A percentile compares a stretch with the other conserved stretches of the same genome.
Conservation (phyloP, 1,140 invertebrate genomes). For the Plectrocnemia conspersa region DNA sequence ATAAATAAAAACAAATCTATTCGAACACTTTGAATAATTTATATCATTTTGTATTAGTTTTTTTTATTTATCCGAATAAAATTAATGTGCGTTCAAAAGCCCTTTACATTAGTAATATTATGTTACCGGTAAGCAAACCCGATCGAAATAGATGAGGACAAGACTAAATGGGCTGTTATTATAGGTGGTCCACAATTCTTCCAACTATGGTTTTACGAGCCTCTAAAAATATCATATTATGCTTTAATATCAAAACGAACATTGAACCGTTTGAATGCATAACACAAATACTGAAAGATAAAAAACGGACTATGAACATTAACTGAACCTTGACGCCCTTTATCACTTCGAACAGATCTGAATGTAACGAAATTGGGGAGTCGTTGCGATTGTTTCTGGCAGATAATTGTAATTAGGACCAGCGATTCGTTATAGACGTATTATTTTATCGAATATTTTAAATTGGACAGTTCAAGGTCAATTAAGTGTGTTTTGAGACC, state of each 20-base stretch:
- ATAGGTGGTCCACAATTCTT: constrained; percentile 32
- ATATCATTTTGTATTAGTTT: too few species aligned
- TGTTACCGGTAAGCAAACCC: constrained; percentile 25
- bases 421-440: too few species aligned
- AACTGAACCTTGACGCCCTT: constrained; percentile 22
- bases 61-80: too few species aligned
- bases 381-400: constrained; percentile 12
- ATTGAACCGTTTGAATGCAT: too few species aligned
- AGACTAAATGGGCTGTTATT: constrained; percentile 29
- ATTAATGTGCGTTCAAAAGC: constrained; percentile 10
- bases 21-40: too few species aligned
- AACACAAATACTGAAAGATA: too few species aligned
- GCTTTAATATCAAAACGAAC: too few species aligned
- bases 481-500: too few species aligned
- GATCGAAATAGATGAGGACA: constrained; percentile 27
- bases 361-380: constrained; percentile 18
- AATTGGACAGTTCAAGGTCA: too few species aligned
- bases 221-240: neutral
- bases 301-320: constrained; percentile 19
- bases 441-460: too few species aligned
- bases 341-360: constrained; percentile 17
- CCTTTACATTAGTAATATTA: constrained; percentile 23
- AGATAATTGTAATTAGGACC: constrained; percentile 16
- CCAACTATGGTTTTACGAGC: neutral
- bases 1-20: too few species aligned